Evolutionary conservation across 2,888 invertebrate species (phyloP).

Genomic region (Nyleta sp.): DNA sequence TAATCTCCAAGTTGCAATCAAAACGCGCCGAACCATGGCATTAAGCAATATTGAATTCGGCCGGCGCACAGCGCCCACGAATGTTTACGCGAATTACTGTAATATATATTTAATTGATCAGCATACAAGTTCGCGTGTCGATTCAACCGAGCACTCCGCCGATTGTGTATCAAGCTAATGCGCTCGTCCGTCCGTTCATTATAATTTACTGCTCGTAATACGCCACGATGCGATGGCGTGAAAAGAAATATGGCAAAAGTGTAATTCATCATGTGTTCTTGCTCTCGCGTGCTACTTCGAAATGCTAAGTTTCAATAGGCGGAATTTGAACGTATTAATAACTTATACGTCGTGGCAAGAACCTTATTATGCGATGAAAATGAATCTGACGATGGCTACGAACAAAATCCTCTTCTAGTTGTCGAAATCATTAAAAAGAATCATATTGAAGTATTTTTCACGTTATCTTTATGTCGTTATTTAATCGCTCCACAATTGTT

Average conservation of each 20-base stretch:
- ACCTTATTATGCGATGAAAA: constrained; percentile 16
- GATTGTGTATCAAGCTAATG: constrained; percentile 20
- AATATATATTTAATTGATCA: constrained; percentile 34
- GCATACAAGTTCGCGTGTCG: constrained; percentile 19
- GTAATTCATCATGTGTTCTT: constrained; percentile 36
- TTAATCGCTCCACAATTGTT: too few relatives aligned
- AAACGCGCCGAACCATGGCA: constrained; percentile 22
- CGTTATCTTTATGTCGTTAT: too few relatives aligned
- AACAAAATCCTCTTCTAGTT: too few relatives aligned
- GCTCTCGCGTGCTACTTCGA: constrained; percentile 17
- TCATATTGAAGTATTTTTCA: too few relatives aligned
- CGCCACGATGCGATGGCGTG: constrained; percentile 10
- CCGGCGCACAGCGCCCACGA: too few relatives aligned
- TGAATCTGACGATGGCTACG: constrained; percentile 10
- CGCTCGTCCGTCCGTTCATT: constrained; percentile 20
- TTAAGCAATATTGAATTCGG: constrained; percentile 27
- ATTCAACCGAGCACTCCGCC: not conserved
- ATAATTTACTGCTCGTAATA: constrained; percentile 35
- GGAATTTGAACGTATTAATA: constrained; percentile 37
- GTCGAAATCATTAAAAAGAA: too few relatives aligned
- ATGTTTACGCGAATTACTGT: constrained; percentile 8
- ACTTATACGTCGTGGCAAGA: constrained; percentile 27
- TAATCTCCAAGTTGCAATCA: constrained; percentile 33
- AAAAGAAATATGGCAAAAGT: constrained; percentile 34
- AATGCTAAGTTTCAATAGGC: constrained; percentile 38